These are phyloP conservation scores for Drosophila infuscata DNA, from an alignment of 2,888 invertebrate genomes.

Conservation along the genomic window DNA sequence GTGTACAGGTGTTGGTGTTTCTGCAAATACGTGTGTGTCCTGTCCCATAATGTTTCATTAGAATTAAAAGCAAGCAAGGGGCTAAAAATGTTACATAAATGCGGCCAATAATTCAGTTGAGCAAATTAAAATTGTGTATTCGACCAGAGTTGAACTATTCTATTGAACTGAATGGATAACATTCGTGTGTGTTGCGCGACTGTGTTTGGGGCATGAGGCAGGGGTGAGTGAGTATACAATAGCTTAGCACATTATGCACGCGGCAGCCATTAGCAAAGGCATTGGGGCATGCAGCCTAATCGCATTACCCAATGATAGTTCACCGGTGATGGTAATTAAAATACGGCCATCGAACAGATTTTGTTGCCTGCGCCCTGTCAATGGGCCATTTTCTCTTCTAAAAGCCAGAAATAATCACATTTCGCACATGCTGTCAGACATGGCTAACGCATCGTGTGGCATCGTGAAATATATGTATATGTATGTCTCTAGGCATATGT, in stretches of 20 bases:
- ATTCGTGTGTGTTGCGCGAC: background rate
- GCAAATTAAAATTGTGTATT: conserved; percentile 70
- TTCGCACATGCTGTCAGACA: conserved; percentile 31
- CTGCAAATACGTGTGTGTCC: conserved; percentile 6
- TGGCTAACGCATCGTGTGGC: conserved; percentile 13
- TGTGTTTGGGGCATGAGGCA: background rate
- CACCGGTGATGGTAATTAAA: conserved; percentile 62
- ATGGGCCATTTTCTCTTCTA: conserved; percentile 39
- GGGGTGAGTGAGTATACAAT: background rate
- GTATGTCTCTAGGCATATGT: conserved; percentile 7
- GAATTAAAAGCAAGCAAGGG: conserved; percentile 51
- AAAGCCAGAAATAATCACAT: conserved; percentile 62
- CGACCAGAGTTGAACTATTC: conserved; percentile 29
- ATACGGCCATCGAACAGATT: conserved; percentile 39
- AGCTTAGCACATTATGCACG: conserved; percentile 27
- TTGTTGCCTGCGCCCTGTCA: conserved; percentile 13
- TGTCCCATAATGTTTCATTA: conserved; percentile 77
- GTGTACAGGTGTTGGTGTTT: conserved; percentile 9
- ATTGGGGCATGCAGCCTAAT: conserved; percentile 50
- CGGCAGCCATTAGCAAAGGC: conserved; percentile 22
- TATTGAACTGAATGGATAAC: conserved; percentile 12
- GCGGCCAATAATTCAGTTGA: conserved; percentile 67
- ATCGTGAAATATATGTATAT: background rate
- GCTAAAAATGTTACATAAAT: conserved; percentile 67
- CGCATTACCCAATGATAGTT: conserved; percentile 77